A percentile compares a stretch with the other conserved stretches of the same genome.
Evolutionary conservation across 2,797 vertebrate species (phyloP).

Genomic region (Rachycentron canadum): DNA sequence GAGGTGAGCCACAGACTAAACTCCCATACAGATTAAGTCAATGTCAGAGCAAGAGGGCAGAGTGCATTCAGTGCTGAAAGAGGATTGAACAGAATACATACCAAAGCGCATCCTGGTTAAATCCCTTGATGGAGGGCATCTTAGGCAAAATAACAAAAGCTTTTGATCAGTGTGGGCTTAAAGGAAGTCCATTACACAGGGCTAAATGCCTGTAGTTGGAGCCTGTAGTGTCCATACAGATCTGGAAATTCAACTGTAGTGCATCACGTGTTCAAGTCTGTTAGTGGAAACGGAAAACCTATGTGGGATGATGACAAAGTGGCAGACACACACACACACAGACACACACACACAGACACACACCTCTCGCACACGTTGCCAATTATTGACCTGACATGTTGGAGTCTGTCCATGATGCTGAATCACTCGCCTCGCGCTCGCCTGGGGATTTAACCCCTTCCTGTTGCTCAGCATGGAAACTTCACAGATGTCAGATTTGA

Average conservation of each 20-base stretch:
- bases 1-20: constrained; percentile 53
- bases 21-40: constrained; percentile 69
- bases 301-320: constrained; percentile 32
- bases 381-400: constrained; percentile 65
- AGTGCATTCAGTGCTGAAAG: constrained; percentile 66
- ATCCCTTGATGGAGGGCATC: constrained; percentile 76
- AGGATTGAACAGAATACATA: constrained; percentile 74
- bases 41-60: constrained; percentile 61
- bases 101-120: constrained; percentile 69
- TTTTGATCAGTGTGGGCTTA: constrained; percentile 77
- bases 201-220: constrained; percentile 43
- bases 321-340: background rate
- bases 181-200: constrained; percentile 58
- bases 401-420: constrained; percentile 81
- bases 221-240: background rate
- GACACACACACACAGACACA: background rate
- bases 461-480: constrained; percentile 5
- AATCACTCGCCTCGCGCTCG: constrained; percentile 46
- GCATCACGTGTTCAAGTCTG: constrained; percentile 21
- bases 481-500: background rate
- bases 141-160: constrained; percentile 77
- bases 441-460: constrained; percentile 43
- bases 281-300: constrained; percentile 25
- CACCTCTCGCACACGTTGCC: constrained; percentile 28
- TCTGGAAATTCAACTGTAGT: constrained; percentile 11